These are phyloP conservation scores for Pachydiplax longipennis DNA, from an alignment of 2,888 invertebrate genomes.

Conservation along the genomic window DNA sequence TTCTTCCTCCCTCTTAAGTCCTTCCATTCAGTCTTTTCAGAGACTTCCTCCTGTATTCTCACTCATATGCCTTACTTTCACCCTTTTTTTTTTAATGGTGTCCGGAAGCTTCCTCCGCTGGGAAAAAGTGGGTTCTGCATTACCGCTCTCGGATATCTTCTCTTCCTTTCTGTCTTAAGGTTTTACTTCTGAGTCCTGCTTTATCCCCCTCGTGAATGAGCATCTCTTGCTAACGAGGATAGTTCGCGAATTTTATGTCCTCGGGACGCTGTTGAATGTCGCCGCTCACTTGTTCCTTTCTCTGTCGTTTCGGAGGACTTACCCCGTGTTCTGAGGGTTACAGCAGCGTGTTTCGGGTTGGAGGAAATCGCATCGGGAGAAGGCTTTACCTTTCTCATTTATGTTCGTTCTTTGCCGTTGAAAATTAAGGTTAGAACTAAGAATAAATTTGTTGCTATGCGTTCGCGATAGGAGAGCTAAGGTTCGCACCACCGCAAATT, in stretches of 20 bases:
- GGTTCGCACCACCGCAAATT: too few relatives aligned
- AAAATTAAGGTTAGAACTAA: too few relatives aligned
- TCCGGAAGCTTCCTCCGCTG: neutral
- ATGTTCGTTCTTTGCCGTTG: too few relatives aligned
- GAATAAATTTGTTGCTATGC: too few relatives aligned
- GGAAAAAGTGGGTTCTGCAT: neutral
- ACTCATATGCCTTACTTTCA: neutral
- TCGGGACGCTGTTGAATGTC: neutral
- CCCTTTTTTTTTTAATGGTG: neutral
- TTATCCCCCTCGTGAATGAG: neutral
- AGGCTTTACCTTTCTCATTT: too few relatives aligned
- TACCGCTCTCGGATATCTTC: neutral
- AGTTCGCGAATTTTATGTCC: neutral
- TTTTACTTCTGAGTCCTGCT: neutral
- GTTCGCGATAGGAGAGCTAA: too few relatives aligned
- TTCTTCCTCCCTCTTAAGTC: neutral
- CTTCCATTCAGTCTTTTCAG: neutral
- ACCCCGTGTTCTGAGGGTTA: too few relatives aligned
- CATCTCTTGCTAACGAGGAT: neutral
- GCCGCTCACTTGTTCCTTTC: neutral
- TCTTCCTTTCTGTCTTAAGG: neutral
- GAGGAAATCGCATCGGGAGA: too few relatives aligned
- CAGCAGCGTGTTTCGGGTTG: too few relatives aligned
- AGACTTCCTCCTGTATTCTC: neutral
- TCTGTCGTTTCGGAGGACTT: neutral